A percentile compares a stretch with the other conserved stretches of the same genome.
phyloP scores from a whole-genome alignment of 1,140 invertebrate species.

The Bactericera cockerelli region DNA sequence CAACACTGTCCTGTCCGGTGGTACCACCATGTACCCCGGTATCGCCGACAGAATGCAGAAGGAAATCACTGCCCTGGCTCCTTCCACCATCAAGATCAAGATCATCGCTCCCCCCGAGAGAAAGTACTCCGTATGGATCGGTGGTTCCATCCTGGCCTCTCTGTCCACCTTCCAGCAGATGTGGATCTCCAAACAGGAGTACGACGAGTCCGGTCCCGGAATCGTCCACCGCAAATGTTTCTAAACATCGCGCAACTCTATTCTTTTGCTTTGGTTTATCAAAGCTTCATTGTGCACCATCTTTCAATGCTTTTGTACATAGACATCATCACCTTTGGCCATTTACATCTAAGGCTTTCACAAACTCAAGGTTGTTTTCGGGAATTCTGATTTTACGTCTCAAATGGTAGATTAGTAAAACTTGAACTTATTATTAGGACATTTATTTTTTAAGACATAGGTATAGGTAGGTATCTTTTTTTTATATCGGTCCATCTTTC shows the following conservation, averaged over 20 bases:
- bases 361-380: slow-evolving; percentile 12
- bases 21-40: slow-evolving; percentile 60
- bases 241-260: slow-evolving; percentile 38
- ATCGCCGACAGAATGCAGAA: slow-evolving; percentile 72
- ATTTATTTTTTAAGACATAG: background rate
- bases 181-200: slow-evolving; percentile 86
- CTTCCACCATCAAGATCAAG: slow-evolving; percentile 79
- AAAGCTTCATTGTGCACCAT: slow-evolving; percentile 12
- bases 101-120: slow-evolving; percentile 85
- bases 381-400: slow-evolving; percentile 9
- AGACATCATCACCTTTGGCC: slow-evolving; percentile 14
- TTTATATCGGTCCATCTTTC: slow-evolving; percentile 9
- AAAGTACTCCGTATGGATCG: slow-evolving; percentile 87
- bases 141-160: slow-evolving; percentile 70
- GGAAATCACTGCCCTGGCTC: slow-evolving; percentile 62
- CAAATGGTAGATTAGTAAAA: background rate
- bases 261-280: slow-evolving; percentile 15
- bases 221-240: slow-evolving; percentile 90
- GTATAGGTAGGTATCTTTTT: slow-evolving; percentile 6
- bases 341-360: slow-evolving; percentile 16
- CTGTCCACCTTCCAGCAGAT: slow-evolving; percentile 70
- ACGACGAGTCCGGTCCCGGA: slow-evolving; percentile 80
- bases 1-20: slow-evolving; percentile 54
- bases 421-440: background rate
- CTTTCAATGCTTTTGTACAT: slow-evolving; percentile 13